Evolutionary conservation across 2,888 invertebrate genomes (phyloP).

Genomic region (Rhamphomyia laevipes): DNA sequence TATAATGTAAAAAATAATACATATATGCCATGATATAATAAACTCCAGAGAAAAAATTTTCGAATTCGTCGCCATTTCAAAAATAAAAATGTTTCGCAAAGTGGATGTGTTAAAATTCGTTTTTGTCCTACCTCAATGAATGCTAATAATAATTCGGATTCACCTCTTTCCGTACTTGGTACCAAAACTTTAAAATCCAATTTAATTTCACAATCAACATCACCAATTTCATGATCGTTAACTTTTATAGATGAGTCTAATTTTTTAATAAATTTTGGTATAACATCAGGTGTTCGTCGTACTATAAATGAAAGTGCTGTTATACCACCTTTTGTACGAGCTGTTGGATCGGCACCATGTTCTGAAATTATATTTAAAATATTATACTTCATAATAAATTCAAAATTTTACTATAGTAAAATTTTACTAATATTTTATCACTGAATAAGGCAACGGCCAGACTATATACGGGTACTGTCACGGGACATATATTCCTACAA

Average conservation of each 20-base stretch:
- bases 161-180: conserved; percentile 49
- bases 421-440: no score
- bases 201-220: conserved; percentile 73
- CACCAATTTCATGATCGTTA: conserved; percentile 74
- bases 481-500: no score
- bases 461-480: no score
- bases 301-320: conserved; percentile 72
- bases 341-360: conserved; percentile 71
- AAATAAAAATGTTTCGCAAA: conserved; percentile 73
- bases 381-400: no score
- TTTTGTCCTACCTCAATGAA: conserved; percentile 71
- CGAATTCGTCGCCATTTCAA: conserved; percentile 73
- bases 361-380: conserved; percentile 36
- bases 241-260: conserved; percentile 65
- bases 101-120: conserved; percentile 67
- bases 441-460: no score
- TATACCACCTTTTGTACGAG: conserved; percentile 67
- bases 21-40: conserved; percentile 64
- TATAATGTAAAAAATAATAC: conserved; percentile 64
- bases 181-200: conserved; percentile 52
- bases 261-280: conserved; percentile 56
- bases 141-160: conserved; percentile 56
- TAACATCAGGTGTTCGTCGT: conserved; percentile 70
- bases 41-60: conserved; percentile 67
- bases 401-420: no score